Evolutionary conservation across 1,140 invertebrate species (phyloP), one percentile per base, ranked within the genome.

Genomic region (Cydia fagiglandana): DNA sequence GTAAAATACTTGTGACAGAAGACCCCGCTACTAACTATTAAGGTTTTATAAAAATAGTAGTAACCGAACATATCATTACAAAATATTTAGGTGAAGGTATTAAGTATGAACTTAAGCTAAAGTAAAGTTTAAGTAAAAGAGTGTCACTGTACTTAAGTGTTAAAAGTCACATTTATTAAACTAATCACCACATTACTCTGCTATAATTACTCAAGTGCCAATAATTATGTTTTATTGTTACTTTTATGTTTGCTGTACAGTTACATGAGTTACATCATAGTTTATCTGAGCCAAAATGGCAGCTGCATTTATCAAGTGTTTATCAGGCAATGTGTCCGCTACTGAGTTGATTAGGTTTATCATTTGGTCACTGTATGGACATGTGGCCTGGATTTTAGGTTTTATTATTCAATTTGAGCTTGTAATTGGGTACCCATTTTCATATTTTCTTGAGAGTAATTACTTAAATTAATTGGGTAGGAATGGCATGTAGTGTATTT

Each of bases 321-420:
- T 61, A 61, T 61, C 56, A 61, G 56, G 17, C 17, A 61, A 56
- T 61, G 56, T 61, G 56, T 61, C 56, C 56, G 56, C 56, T 61
- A 24, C 56, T 61, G 56, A 20, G 1, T 61, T 24, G 20, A 61
- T 61, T 61, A 61, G 20, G 17, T 61, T 61, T 61, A 61, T 61
- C 56, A 61, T 61, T 61, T 12, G 53, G 56, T 20, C 56, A 24
- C 17, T 61, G 56, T 6, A 17, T 17, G 53, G 56, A 24, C 56
- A 20, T 61, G n/a, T 61, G 56, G n/a, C 56, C 56, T 61, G 56
- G 20, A 61, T 61, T 56, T 56, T 24, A 61, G 17, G 17, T 24
- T 24, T 61, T 24, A 24, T 10, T 24, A 12, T 61, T 61, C 4
- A 12, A 47, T 47, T n/a, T n/a, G n/a, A n/a, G n/a, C n/a, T n/a